phyloP scores from a whole-genome alignment of 2,888 invertebrate species.

The Selenia dentaria region DNA sequence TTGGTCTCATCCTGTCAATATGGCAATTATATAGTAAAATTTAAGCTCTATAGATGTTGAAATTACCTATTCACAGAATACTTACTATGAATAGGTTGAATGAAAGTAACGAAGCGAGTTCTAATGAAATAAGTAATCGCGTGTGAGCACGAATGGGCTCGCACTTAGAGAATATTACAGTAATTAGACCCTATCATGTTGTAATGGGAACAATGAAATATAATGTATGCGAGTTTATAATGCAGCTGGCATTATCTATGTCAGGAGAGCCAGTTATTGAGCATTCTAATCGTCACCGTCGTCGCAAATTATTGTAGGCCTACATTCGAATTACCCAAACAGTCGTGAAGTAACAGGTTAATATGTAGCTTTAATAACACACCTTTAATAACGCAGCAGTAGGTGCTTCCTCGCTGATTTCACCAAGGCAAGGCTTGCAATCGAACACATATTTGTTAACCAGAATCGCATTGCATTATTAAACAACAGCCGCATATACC shows the following conservation, averaged over 20 bases:
- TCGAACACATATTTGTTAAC: constrained; percentile 10
- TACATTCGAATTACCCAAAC: constrained; percentile 43
- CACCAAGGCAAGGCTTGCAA: constrained; percentile 14
- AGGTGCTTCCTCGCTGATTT: constrained; percentile 16
- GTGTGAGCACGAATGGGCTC: constrained; percentile 50
- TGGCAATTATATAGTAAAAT: too few species aligned
- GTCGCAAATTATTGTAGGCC: constrained; percentile 30
- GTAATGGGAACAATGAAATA: constrained; percentile 73
- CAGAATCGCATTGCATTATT: constrained; percentile 5
- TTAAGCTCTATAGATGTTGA: too few species aligned
- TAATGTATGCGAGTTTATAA: constrained; percentile 63
- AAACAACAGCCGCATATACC: constrained; percentile 1
- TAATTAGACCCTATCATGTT: constrained; percentile 75
- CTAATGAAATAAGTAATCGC: constrained; percentile 45
- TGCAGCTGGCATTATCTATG: constrained; percentile 58
- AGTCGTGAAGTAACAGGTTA: constrained; percentile 35
- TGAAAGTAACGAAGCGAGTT: constrained; percentile 9
- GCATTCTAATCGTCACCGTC: constrained; percentile 31
- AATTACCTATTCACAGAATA: too few species aligned
- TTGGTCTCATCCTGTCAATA: too few species aligned
- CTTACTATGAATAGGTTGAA: too few species aligned
- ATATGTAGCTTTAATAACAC: constrained; percentile 21
- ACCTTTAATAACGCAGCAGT: constrained; percentile 5
- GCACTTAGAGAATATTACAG: constrained; percentile 57
- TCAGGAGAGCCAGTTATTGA: constrained; percentile 49